These are phyloP conservation scores for Sminthurinus aureus DNA, from an alignment of 2,888 invertebrate species.

Conservation along the genomic window DNA sequence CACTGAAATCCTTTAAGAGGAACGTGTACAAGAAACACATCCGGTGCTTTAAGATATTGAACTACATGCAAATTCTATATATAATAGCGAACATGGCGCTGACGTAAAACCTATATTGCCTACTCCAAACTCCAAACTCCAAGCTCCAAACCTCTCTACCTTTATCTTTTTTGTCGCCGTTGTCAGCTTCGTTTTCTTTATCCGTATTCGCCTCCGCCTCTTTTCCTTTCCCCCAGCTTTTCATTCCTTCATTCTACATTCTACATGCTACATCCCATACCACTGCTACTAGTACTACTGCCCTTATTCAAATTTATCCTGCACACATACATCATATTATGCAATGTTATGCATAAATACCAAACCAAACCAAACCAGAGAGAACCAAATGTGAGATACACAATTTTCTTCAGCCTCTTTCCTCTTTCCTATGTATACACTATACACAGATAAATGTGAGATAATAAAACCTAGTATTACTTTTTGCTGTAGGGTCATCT, in stretches of 20 bases:
- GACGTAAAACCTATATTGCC: constrained; percentile 1
- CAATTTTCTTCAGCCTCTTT: too few species aligned
- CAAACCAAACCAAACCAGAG: background rate
- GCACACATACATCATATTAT: background rate
- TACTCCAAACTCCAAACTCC: background rate
- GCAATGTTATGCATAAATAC: background rate
- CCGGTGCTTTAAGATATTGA: constrained; percentile 12
- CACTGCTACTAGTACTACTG: background rate
- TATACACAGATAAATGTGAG: too few species aligned
- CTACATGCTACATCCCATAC: too few species aligned
- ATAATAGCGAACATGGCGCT: background rate
- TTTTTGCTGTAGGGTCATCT: too few species aligned
- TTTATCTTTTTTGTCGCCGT: background rate
- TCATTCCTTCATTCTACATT: too few species aligned
- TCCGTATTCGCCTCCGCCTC: background rate
- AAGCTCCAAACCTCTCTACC: background rate
- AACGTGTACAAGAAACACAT: constrained; percentile 2
- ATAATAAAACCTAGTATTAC: too few species aligned
- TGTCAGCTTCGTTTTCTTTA: background rate
- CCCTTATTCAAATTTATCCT: too few species aligned
- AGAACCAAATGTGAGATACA: background rate
- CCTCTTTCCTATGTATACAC: too few species aligned
- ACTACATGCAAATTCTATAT: background rate
- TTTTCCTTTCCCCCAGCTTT: too few species aligned
- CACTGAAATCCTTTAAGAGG: constrained; percentile 6